Evolutionary conservation across 2,113 vertebrate genomes (phyloP), one percentile per base, ranked within the genome.

Genomic region (Ameiurus melas): DNA sequence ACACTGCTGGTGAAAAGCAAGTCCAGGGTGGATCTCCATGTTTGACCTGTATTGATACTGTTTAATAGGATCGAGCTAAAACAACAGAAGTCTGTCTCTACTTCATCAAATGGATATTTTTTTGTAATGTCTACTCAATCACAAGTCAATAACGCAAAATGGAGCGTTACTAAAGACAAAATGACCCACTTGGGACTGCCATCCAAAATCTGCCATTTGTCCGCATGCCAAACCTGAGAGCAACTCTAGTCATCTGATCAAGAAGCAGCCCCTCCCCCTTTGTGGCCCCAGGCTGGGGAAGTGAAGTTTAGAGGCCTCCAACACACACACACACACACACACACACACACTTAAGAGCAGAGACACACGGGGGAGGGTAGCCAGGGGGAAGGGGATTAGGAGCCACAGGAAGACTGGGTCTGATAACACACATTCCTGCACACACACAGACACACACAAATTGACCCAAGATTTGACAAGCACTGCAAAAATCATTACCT

Each of bases 341-440:
- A 64, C 39, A 43, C 39, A 5, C 39, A 43, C 58, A 85, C 47
- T 70, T 16, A 86, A n/a, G 70, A 57, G 78, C 16, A 33, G 19
- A 83, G 68, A 86, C n/a, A 66, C 39, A 85, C 27, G 73, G 71
- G 85, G 71, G 87, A 79, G 90, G 87, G 53, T 43, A 70, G 87
- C 47, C 58, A 82, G 78, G 82, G 64, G 64, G 78, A 80, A 82
- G 58, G 86, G 87, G 85, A 89, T 90, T 89, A 91, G 84, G 66
- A 86, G 89, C 86, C 88, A 89, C 84, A 91, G 90, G 90, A 89
- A 91, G 89, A 86, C 90, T 86, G 86, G 90, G 88, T 89, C 88
- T 88, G 90, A 90, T 90, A 89, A 90, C 88, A 81, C 88, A 81
- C 90, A 90, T 90, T 90, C 90, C 85, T 86, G 36, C 86, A 88